Conservation (phyloP, 1,140 invertebrate species). For the Chironomus striatipennis region DNA sequence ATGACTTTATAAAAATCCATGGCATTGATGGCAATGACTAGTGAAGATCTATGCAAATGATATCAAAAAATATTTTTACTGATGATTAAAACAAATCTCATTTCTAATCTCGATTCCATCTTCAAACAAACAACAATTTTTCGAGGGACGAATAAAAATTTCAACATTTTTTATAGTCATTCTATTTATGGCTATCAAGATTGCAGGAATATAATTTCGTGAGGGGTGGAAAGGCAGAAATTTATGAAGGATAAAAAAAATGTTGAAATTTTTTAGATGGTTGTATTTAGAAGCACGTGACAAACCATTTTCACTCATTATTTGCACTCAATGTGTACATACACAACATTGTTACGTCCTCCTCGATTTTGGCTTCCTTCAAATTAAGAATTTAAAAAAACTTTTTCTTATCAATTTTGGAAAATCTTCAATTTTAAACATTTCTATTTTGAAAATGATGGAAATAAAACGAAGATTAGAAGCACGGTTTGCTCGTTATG, state of each 20-base stretch:
- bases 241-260: neutral
- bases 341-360: neutral
- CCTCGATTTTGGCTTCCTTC: neutral
- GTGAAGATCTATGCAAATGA: constrained; percentile 10
- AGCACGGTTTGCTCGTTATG: no score
- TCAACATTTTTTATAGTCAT: constrained; percentile 18
- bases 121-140: neutral
- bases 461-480: no score
- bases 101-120: constrained; percentile 2
- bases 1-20: neutral
- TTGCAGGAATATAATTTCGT: neutral
- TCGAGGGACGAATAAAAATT: neutral
- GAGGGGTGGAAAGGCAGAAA: neutral
- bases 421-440: no score
- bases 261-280: neutral
- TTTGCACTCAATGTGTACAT: constrained; percentile 10
- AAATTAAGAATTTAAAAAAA: no score
- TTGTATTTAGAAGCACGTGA: constrained; percentile 19
- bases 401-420: no score
- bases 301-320: constrained; percentile 16
- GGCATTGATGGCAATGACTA: no score
- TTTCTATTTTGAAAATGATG: no score
- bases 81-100: neutral
- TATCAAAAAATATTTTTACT: neutral
- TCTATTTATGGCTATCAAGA: neutral